phyloP scores from a whole-genome alignment of 1,140 invertebrate species.

The Eurosta solidaginis region DNA sequence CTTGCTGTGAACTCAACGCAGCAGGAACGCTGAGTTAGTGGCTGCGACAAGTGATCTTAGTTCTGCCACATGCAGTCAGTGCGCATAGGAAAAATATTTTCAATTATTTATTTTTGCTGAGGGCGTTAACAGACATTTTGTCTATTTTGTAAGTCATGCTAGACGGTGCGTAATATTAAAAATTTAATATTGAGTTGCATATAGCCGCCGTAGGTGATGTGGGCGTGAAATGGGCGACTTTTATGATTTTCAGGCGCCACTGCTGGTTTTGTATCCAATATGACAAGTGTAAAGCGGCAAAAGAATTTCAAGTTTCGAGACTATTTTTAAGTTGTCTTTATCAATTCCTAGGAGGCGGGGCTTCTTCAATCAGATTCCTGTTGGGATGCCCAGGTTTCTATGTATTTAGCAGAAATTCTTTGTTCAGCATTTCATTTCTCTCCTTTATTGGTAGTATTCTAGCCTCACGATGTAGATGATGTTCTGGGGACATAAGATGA shows the following conservation, averaged over 20 bases:
- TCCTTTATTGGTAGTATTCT: no score
- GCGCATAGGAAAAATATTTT: background rate
- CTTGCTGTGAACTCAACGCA: slow-evolving; percentile 1
- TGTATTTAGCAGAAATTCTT: no score
- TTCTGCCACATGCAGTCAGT: background rate
- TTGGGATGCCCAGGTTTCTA: no score
- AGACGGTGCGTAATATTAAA: background rate
- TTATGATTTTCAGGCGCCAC: slow-evolving; percentile 22
- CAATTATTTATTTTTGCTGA: background rate
- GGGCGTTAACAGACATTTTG: slow-evolving; percentile 21
- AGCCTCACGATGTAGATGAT: no score
- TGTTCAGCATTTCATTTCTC: no score
- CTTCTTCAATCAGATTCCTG: no score
- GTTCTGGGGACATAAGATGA: no score
- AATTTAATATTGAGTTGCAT: background rate
- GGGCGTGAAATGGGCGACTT: background rate
- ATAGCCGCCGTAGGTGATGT: background rate
- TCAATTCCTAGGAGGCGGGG: no score
- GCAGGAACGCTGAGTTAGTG: background rate
- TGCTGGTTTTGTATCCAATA: background rate
- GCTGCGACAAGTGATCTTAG: slow-evolving; percentile 4
- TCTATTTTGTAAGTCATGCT: background rate
- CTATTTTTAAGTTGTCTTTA: no score
- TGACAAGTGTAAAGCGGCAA: background rate
- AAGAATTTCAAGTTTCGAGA: no score